Conservation (phyloP, 1,140 invertebrate genomes). For the Rhagoletis pomonella region DNA sequence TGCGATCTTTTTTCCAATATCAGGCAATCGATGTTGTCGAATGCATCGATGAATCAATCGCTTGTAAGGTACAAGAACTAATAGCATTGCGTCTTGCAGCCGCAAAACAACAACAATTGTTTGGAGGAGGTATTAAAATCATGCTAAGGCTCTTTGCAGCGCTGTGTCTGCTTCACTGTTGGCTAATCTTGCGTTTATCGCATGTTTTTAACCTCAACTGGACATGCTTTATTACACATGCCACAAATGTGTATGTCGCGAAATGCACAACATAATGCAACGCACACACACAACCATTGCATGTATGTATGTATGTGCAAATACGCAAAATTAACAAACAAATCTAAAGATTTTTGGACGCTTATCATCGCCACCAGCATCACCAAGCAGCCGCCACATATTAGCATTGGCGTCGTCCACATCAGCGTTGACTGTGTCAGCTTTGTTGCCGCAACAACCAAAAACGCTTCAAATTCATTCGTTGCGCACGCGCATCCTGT, state of each 20-base stretch:
- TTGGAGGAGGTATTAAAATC: too few species aligned
- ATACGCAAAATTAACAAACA: conserved; percentile 34
- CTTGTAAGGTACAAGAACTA: not conserved
- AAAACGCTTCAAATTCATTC: conserved; percentile 48
- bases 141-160: not conserved
- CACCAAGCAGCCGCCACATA: not conserved
- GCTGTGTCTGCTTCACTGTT: not conserved
- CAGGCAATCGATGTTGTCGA: conserved; percentile 15
- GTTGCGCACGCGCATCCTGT: conserved; percentile 51
- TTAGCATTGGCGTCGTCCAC: not conserved
- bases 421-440: not conserved
- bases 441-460: not conserved
- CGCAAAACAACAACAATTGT: not conserved
- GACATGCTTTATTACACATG: conserved; percentile 51
- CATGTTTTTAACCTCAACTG: conserved; percentile 2
- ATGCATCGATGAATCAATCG: conserved; percentile 40
- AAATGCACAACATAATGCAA: not conserved
- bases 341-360: conserved; percentile 46
- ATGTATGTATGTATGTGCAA: not conserved
- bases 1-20: conserved; percentile 41
- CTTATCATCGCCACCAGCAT: conserved; percentile 41
- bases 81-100: conserved; percentile 23
- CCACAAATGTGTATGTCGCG: not conserved
- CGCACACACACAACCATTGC: not conserved
- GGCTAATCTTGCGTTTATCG: conserved; percentile 47